Conservation (phyloP, 2,797 vertebrate species). For the Esox masquinongy region DNA sequence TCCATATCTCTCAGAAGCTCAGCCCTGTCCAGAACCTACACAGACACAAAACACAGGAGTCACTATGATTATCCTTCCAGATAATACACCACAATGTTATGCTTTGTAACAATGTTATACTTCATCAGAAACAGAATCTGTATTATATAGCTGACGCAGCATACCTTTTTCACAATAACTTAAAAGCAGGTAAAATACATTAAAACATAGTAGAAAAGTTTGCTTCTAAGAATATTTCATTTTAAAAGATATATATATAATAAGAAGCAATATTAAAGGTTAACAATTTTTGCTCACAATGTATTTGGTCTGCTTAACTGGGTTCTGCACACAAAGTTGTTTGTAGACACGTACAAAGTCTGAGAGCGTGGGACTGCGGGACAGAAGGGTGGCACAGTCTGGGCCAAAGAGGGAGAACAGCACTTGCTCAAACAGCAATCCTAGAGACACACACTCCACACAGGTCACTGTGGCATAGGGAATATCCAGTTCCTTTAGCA, state of each 20-base stretch:
- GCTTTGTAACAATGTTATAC: not conserved
- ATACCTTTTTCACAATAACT: too few species aligned
- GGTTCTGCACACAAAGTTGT: conserved; percentile 66
- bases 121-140: not conserved
- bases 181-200: not conserved
- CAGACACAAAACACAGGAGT: conserved; percentile 8
- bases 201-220: not conserved
- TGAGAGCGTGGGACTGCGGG: conserved; percentile 81
- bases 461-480: conserved; percentile 88
- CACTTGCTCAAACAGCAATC: conserved; percentile 87
- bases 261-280: not conserved
- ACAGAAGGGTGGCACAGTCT: conserved; percentile 66
- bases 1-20: conserved; percentile 91
- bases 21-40: conserved; percentile 92
- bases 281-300: conserved; percentile 80
- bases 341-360: conserved; percentile 91
- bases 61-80: not conserved
- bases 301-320: conserved; percentile 85
- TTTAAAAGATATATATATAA: not conserved
- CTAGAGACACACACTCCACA: conserved; percentile 85
- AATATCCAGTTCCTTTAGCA: conserved; percentile 87
- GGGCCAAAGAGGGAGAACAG: conserved; percentile 79
- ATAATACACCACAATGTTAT: not conserved
- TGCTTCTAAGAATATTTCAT: not conserved
- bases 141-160: not conserved